phyloP scores from a whole-genome alignment of 2,888 invertebrate species.

The Tachystola acroxantha region DNA sequence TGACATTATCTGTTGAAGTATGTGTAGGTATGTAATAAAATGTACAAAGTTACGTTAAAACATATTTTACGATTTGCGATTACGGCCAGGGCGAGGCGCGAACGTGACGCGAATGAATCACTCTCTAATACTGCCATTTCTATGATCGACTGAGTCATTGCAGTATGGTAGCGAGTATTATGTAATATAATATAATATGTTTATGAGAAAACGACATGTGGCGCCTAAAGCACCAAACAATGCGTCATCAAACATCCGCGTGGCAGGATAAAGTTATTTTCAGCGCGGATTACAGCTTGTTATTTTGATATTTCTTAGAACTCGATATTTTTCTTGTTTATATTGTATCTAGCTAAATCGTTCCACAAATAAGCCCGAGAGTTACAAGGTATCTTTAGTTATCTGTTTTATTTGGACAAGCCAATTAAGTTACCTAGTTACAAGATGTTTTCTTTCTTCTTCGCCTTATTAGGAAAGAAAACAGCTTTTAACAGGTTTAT shows the following conservation, averaged over 20 bases:
- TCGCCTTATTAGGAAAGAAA: no score
- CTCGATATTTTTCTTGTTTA: no score
- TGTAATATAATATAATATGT: conserved; percentile 4
- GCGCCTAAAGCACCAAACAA: background rate
- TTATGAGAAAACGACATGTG: background rate
- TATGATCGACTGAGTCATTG: conserved; percentile 19
- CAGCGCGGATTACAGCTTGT: no score
- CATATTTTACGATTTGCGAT: conserved; percentile 12
- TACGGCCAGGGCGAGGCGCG: conserved; percentile 10
- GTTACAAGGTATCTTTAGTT: no score
- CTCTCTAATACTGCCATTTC: conserved; percentile 14
- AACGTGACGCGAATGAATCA: conserved; percentile 21
- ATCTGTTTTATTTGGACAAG: no score
- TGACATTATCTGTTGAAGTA: background rate
- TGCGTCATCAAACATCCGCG: background rate
- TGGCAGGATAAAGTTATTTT: no score
- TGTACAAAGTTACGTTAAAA: conserved; percentile 12
- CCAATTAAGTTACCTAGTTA: no score
- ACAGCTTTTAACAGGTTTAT: no score
- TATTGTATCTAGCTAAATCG: no score
- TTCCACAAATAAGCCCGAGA: no score
- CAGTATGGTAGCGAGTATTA: conserved; percentile 11
- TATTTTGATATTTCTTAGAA: no score
- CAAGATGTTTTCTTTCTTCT: no score
- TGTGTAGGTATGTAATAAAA: background rate